Evolutionary conservation across 2,797 vertebrate species (phyloP).

Genomic region (Okamejei kenojei): DNA sequence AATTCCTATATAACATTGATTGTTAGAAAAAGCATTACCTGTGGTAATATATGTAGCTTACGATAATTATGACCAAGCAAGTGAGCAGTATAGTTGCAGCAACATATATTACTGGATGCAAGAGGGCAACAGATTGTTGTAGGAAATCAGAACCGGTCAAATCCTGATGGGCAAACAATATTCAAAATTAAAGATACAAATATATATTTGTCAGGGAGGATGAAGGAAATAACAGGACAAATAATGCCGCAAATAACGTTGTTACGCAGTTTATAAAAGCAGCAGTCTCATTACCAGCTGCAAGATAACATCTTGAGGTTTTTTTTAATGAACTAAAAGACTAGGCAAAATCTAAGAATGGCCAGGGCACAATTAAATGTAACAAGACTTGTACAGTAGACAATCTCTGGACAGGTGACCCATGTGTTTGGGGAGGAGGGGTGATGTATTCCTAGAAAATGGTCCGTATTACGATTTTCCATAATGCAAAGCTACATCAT

Average conservation of each 20-base stretch:
- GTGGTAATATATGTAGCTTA: constrained; percentile 86
- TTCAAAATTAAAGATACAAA: not conserved
- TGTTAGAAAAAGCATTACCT: constrained; percentile 59
- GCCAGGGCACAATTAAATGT: not conserved
- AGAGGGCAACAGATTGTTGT: constrained; percentile 61
- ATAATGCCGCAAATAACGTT: not conserved
- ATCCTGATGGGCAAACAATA: constrained; percentile 60
- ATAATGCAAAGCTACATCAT: no score
- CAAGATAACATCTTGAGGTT: not conserved
- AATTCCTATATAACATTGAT: not conserved
- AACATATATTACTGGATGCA: constrained; percentile 89
- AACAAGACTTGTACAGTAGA: not conserved
- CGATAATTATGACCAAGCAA: constrained; percentile 71
- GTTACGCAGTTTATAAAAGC: not conserved
- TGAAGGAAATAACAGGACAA: not conserved
- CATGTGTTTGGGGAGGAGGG: no score
- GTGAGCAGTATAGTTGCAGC: constrained; percentile 72
- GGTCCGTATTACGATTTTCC: no score
- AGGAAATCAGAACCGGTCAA: constrained; percentile 75
- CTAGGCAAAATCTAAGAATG: not conserved
- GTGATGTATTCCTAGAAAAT: no score
- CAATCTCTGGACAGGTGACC: not conserved
- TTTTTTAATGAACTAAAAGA: not conserved
- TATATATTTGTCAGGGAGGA: not conserved
- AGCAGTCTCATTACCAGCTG: not conserved